Conservation (phyloP, 2,113 vertebrate genomes). For the Barnardius zonarius region DNA sequence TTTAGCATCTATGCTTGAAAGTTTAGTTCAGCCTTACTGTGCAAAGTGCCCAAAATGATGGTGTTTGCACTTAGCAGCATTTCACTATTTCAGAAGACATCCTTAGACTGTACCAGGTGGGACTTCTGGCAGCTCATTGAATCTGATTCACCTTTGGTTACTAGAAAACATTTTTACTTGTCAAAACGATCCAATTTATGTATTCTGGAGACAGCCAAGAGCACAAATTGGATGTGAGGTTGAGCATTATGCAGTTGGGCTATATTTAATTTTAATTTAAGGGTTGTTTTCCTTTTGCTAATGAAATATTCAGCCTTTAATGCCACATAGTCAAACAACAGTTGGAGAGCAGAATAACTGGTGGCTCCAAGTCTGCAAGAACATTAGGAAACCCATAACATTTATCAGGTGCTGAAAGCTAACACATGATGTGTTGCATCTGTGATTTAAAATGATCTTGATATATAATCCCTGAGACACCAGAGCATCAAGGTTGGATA, state of each 20-base stretch:
- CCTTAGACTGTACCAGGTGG: background rate
- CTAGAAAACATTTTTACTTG: background rate
- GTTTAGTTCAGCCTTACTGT: background rate
- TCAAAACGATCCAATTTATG: background rate
- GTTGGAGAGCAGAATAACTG: background rate
- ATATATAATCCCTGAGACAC: slow-evolving; percentile 17
- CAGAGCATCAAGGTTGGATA: slow-evolving; percentile 16
- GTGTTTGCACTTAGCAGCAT: background rate
- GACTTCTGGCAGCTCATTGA: background rate
- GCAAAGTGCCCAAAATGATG: background rate
- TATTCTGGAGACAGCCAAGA: background rate
- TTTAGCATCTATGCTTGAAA: background rate
- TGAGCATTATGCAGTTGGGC: background rate
- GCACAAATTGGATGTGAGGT: background rate
- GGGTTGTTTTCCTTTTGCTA: slow-evolving; percentile 12
- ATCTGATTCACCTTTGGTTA: background rate
- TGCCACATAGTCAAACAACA: slow-evolving; percentile 17
- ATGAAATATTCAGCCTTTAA: slow-evolving; percentile 40
- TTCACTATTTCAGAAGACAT: background rate
- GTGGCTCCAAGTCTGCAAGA: slow-evolving; percentile 6
- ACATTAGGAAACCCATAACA: slow-evolving; percentile 34
- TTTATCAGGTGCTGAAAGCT: slow-evolving; percentile 48
- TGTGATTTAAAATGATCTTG: slow-evolving; percentile 31
- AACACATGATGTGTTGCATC: slow-evolving; percentile 45
- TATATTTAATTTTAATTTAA: slow-evolving; percentile 21